phyloP scores from a whole-genome alignment of 2,888 invertebrate genomes.

The Sthenelais limicola region DNA sequence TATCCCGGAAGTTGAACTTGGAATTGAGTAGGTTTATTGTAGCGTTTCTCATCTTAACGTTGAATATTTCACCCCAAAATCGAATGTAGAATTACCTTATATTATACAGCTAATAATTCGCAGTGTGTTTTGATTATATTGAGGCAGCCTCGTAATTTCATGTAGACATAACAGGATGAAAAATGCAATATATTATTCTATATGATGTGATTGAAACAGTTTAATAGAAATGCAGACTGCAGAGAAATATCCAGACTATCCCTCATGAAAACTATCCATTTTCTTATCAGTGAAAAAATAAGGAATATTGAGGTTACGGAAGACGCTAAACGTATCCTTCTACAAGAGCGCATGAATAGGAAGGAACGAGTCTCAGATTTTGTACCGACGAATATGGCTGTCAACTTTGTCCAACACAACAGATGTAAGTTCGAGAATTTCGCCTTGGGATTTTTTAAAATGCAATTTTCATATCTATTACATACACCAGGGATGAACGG shows the following conservation, averaged over 20 bases:
- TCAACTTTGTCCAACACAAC: slow-evolving; percentile 98
- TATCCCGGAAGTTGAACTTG: slow-evolving; percentile 98
- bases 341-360: slow-evolving; percentile 91
- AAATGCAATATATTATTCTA: too few relatives aligned
- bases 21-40: slow-evolving; percentile 85
- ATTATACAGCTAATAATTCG: too few relatives aligned
- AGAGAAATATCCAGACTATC: neutral
- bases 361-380: slow-evolving; percentile 91
- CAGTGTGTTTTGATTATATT: too few relatives aligned
- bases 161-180: too few relatives aligned
- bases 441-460: neutral
- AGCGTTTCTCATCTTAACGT: neutral
- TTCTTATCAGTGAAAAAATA: slow-evolving; percentile 85
- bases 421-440: slow-evolving; percentile 80
- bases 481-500: neutral
- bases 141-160: too few relatives aligned
- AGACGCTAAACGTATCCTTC: slow-evolving; percentile 93
- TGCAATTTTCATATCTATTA: neutral
- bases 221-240: too few relatives aligned
- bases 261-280: neutral
- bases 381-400: slow-evolving; percentile 98
- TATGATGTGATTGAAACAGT: too few relatives aligned
- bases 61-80: too few relatives aligned
- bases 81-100: too few relatives aligned
- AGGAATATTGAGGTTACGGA: slow-evolving; percentile 99